phyloP scores from a whole-genome alignment of 2,797 vertebrate species.

The Danionella dracula region DNA sequence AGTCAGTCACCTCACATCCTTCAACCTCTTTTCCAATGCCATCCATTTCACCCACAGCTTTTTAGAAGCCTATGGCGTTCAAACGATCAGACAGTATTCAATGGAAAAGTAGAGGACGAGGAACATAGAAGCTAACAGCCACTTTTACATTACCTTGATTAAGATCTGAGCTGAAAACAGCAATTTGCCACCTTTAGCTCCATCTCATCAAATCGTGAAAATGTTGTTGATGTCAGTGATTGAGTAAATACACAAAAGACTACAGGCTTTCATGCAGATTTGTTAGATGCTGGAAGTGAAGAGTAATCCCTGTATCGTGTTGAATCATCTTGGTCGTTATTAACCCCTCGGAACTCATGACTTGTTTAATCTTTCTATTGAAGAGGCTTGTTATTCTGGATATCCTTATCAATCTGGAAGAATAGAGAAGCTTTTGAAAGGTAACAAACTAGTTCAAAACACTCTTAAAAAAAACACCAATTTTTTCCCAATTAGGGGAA shows the following conservation, averaged over 20 bases:
- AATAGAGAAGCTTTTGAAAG: conserved; percentile 2
- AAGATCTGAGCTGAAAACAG: not conserved
- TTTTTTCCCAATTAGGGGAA: too few relatives aligned
- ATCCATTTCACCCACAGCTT: not conserved
- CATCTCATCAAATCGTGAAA: not conserved
- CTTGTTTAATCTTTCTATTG: not conserved
- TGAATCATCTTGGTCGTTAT: conserved; percentile 8
- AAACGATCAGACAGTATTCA: not conserved
- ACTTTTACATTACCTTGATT: not conserved
- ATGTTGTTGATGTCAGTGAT: not conserved
- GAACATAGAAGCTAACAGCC: not conserved
- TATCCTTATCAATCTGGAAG: not conserved
- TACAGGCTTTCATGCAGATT: not conserved
- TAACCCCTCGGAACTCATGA: not conserved
- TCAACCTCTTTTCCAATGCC: not conserved
- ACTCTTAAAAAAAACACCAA: too few relatives aligned
- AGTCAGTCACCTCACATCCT: not conserved
- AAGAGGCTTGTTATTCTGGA: not conserved
- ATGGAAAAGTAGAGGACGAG: not conserved
- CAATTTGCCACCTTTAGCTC: not conserved
- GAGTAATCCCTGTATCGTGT: not conserved
- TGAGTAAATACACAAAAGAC: conserved; percentile 2
- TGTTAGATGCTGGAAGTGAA: not conserved
- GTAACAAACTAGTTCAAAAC: not conserved
- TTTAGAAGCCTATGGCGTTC: not conserved